Percentiles rank a stretch among this genome's conserved stretches.
These are phyloP conservation scores for Myanophis thanlyinensis DNA, from an alignment of 2,113 vertebrate genomes.

Conservation along the genomic window DNA sequence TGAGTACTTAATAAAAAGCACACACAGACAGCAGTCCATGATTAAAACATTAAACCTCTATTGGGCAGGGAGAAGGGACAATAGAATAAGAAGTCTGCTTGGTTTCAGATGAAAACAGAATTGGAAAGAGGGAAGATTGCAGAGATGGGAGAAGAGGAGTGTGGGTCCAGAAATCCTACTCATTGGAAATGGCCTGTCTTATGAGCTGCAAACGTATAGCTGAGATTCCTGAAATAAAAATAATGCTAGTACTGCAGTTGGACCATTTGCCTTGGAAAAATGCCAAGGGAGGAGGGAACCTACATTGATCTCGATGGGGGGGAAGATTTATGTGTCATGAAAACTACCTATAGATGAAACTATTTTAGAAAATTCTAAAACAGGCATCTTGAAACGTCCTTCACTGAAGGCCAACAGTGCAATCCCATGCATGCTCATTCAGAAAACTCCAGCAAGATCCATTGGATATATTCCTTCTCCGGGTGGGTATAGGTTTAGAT, in stretches of 20 bases:
- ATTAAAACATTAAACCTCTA: neutral
- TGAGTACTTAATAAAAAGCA: neutral
- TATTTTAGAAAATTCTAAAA: neutral
- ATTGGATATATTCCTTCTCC: neutral
- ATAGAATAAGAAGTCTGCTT: neutral
- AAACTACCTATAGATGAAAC: too few relatives aligned
- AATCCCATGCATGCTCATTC: neutral
- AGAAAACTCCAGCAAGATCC: neutral
- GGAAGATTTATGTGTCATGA: neutral
- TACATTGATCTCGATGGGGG: neutral
- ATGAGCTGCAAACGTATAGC: neutral
- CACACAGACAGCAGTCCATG: neutral
- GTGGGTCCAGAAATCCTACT: neutral
- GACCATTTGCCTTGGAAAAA: neutral
- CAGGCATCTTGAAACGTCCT: neutral
- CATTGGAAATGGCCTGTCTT: neutral
- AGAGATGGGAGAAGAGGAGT: neutral
- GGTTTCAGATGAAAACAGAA: neutral
- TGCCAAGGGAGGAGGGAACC: neutral
- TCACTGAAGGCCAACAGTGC: neutral
- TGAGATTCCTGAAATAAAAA: neutral
- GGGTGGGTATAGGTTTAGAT: neutral
- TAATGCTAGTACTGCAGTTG: neutral
- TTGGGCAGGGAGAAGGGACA: neutral
- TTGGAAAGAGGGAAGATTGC: neutral